Conservation (phyloP, 1,140 invertebrate genomes). For the Conus ventricosus region DNA sequence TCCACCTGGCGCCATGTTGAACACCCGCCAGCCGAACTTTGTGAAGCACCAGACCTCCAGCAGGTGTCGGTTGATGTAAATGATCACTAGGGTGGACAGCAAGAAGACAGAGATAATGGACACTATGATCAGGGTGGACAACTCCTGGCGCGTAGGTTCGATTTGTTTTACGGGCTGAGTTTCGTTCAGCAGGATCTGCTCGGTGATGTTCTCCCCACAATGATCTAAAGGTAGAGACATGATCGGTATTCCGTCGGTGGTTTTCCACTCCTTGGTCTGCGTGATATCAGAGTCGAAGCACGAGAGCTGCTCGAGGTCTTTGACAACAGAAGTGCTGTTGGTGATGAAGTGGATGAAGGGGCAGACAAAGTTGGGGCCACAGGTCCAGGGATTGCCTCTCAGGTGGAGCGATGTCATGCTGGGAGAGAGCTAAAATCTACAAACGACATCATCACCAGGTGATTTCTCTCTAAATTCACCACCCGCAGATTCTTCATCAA, state of each 20-base stretch:
- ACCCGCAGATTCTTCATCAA: conserved; percentile 31
- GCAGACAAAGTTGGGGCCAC: conserved; percentile 47
- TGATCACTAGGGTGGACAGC: conserved; percentile 29
- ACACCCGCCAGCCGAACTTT: conserved; percentile 51
- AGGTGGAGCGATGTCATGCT: conserved; percentile 40
- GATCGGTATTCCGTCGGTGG: background rate
- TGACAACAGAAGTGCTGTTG: conserved; percentile 39
- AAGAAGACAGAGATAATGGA: conserved; percentile 36
- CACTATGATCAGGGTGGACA: conserved; percentile 40
- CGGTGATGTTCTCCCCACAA: conserved; percentile 37
- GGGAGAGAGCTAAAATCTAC: conserved; percentile 16
- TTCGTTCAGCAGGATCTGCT: conserved; percentile 28
- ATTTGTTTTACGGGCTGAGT: background rate
- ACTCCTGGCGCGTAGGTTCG: background rate
- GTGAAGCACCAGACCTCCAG: conserved; percentile 58
- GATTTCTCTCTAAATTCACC: conserved; percentile 51
- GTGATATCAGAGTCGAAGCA: conserved; percentile 23
- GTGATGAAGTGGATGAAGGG: conserved; percentile 40
- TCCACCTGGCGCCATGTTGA: conserved; percentile 36
- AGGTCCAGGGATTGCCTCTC: conserved; percentile 57
- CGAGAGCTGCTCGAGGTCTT: conserved; percentile 37
- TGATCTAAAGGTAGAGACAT: conserved; percentile 26
- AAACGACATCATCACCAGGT: conserved; percentile 39
- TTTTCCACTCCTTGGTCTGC: too few species aligned
- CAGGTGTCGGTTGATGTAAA: conserved; percentile 51